phyloP scores from a whole-genome alignment of 2,113 vertebrate species.

The Nicator chloris region DNA sequence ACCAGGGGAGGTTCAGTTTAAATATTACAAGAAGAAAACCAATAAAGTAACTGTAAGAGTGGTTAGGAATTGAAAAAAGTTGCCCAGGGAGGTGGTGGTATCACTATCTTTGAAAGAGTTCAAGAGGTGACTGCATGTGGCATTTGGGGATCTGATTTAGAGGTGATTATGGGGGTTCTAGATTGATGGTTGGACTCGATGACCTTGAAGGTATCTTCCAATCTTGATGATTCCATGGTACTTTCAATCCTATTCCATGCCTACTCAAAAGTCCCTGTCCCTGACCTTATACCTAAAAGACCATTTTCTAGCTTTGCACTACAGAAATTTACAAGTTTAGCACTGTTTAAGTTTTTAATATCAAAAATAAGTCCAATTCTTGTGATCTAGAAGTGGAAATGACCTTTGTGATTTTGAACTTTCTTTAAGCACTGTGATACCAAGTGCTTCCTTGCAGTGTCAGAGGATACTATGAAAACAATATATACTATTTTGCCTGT shows the following conservation, averaged over 20 bases:
- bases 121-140: not conserved
- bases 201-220: not conserved
- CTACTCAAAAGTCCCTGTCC: not conserved
- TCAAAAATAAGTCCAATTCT: not conserved
- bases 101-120: not conserved
- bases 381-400: not conserved
- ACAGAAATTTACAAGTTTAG: not conserved
- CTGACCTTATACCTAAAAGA: not conserved
- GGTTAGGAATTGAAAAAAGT: not conserved
- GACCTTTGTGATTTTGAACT: not conserved
- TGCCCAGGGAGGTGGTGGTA: not conserved
- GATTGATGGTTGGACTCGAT: accelerated
- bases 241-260: not conserved
- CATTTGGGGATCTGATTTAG: not conserved
- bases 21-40: not conserved
- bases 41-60: not conserved
- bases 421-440: not conserved
- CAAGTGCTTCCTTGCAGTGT: not conserved
- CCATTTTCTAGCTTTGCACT: not conserved
- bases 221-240: not conserved
- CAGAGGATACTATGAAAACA: not conserved
- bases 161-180: not conserved
- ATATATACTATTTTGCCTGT: not conserved
- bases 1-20: not conserved
- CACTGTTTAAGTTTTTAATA: not conserved